phyloP scores from a whole-genome alignment of 1,140 invertebrate species.

The Bilobella aurantiaca region DNA sequence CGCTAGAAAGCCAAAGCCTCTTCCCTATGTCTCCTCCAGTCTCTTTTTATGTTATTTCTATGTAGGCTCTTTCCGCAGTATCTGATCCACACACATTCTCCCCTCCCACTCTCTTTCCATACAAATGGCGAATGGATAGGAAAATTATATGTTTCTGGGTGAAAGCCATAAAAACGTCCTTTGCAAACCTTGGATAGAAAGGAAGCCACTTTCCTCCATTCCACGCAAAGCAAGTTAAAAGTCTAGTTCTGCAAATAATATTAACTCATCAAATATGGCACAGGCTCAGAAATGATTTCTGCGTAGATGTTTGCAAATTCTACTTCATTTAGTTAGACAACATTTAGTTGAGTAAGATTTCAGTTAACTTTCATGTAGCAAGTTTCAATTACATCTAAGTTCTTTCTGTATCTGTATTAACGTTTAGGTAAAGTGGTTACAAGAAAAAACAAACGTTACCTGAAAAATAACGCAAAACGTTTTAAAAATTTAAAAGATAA shows the following conservation, averaged over 20 bases:
- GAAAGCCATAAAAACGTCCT: constrained; percentile 28
- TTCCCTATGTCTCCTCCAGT: not conserved
- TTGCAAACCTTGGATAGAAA: constrained; percentile 15
- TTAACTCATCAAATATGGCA: not conserved
- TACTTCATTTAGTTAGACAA: not conserved
- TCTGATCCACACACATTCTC: not conserved
- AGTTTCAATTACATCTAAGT: too few species aligned
- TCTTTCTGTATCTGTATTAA: too few species aligned
- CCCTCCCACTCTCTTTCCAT: not conserved
- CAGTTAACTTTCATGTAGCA: not conserved
- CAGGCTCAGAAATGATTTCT: not conserved
- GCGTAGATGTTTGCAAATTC: not conserved
- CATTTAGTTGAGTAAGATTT: not conserved
- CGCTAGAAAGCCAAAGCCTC: not conserved
- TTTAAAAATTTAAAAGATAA: too few species aligned
- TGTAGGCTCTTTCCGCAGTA: not conserved
- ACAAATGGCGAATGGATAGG: not conserved
- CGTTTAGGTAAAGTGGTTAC: too few species aligned
- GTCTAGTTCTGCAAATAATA: not conserved
- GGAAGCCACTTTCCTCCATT: not conserved
- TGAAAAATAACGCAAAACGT: too few species aligned
- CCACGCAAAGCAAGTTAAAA: not conserved
- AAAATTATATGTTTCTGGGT: constrained; percentile 19
- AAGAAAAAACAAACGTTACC: too few species aligned
- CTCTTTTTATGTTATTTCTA: not conserved